Percentiles rank a stretch among this genome's conserved stretches.
These are phyloP conservation scores for Apis mellifera DNA, from an alignment of 1,140 invertebrate species.

Conservation along the genomic window Amel_HAv3.1 CM009942.2:5200001-5200500, in stretches of 20 bases:
- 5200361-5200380: constrained; percentile 72
- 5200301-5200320: constrained; percentile 64
- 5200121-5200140: neutral
- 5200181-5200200: constrained; percentile 25
- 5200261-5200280: constrained; percentile 42
- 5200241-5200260: constrained; percentile 40
- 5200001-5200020: constrained; percentile 5
- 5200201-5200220: constrained; percentile 19
- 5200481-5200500: constrained; percentile 45
- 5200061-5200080: constrained; percentile 10
- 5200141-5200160: constrained; percentile 11
- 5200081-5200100: constrained; percentile 3
- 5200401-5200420: constrained; percentile 54
- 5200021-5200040: neutral
- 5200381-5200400: constrained; percentile 52
- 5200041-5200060: neutral
- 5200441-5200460: constrained; percentile 36
- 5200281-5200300: constrained; percentile 27
- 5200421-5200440: constrained; percentile 52
- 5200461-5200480: constrained; percentile 28
- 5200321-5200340: constrained; percentile 71
- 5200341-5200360: constrained; percentile 72
- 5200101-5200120: constrained; percentile 27
- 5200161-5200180: constrained; percentile 24
- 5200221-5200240: constrained; percentile 27